phyloP scores from a whole-genome alignment of 2,888 invertebrate species.

The Leucophenga montana region DNA sequence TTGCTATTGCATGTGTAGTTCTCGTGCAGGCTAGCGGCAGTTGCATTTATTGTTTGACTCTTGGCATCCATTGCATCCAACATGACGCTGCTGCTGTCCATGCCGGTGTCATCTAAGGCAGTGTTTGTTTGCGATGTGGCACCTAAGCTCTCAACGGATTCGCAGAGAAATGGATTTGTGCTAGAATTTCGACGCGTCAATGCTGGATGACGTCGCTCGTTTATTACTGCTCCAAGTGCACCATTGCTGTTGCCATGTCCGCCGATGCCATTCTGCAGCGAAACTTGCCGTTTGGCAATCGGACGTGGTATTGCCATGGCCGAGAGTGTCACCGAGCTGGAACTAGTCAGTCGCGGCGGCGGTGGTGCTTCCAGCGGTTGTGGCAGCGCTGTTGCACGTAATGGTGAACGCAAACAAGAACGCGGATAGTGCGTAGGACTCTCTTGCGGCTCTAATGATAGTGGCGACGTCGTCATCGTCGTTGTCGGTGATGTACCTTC shows the following conservation, averaged over 20 bases:
- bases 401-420: conserved; percentile 46
- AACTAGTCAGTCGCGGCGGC: conserved; percentile 55
- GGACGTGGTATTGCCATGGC: conserved; percentile 70
- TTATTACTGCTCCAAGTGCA: conserved; percentile 26
- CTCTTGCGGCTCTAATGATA: background rate
- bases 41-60: background rate
- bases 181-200: conserved; percentile 64
- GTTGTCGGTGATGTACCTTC: conserved; percentile 28
- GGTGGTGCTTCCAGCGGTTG: conserved; percentile 64
- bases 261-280: conserved; percentile 58
- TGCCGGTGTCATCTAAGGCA: conserved; percentile 43
- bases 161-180: conserved; percentile 70
- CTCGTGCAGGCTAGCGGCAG: no score
- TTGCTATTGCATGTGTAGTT: conserved; percentile 49
- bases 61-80: background rate
- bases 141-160: conserved; percentile 51
- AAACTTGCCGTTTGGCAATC: conserved; percentile 67
- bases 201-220: conserved; percentile 41
- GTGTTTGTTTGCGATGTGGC: conserved; percentile 32
- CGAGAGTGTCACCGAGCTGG: conserved; percentile 51
- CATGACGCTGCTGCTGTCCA: background rate
- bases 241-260: conserved; percentile 23
- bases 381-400: conserved; percentile 42
- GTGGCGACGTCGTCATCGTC: background rate
- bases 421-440: conserved; percentile 39